phyloP scores from a whole-genome alignment of 35 echinoderm and acorn worm species.

The Apostichopus japonicus region DNA sequence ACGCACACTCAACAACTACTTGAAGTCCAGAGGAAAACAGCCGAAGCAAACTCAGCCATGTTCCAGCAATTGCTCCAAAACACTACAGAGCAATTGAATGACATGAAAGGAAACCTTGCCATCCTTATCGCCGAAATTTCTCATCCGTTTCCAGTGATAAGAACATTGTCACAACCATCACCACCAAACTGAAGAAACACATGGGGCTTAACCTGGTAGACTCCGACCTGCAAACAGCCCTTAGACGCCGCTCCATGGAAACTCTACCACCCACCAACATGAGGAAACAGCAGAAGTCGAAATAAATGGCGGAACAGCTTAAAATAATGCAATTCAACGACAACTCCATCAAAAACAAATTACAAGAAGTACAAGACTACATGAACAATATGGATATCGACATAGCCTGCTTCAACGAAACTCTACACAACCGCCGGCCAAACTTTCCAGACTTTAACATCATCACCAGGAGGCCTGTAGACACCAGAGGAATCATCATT shows the following conservation, averaged over 20 bases:
- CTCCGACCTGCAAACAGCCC: too few species aligned
- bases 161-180: too few species aligned
- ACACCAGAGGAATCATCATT: neutral
- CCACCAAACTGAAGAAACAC: too few species aligned
- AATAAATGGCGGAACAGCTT: neutral
- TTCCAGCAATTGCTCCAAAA: neutral
- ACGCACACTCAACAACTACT: neutral
- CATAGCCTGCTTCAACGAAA: slow-evolving; percentile 48
- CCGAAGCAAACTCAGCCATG: neutral
- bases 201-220: too few species aligned
- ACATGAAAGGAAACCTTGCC: neutral
- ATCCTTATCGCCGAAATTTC: neutral
- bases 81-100: too few species aligned
- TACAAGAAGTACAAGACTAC: slow-evolving; percentile 8
- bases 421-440: neutral
- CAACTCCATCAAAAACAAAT: slow-evolving; percentile 29
- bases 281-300: too few species aligned
- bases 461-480: neutral
- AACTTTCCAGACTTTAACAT: neutral
- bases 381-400: slow-evolving; percentile 3
- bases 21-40: neutral
- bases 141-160: too few species aligned
- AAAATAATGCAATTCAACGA: slow-evolving; percentile 4
- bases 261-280: too few species aligned
- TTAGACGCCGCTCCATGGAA: too few species aligned